A percentile compares a stretch with the other conserved stretches of the same genome.
These are phyloP conservation scores for Ctena decussata DNA, from an alignment of 2,888 invertebrate genomes.

Conservation along the genomic window DNA sequence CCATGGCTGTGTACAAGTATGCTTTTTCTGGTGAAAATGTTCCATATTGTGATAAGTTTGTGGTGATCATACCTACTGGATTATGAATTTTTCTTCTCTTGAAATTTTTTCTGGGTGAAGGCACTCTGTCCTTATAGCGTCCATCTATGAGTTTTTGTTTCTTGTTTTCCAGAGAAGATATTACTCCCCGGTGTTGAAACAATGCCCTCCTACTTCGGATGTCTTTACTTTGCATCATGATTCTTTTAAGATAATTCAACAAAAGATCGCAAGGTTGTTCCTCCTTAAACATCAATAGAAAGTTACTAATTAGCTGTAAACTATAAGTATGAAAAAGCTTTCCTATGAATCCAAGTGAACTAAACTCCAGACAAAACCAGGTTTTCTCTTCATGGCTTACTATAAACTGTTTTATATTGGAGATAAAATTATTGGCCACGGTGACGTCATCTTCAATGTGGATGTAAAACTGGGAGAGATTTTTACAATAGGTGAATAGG, in stretches of 20 bases:
- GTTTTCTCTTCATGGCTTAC: constrained; percentile 3
- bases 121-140: constrained; percentile 11
- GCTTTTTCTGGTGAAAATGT: constrained; percentile 18
- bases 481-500: constrained; percentile 80
- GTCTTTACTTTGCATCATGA: constrained; percentile 35
- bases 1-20: neutral
- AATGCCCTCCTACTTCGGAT: constrained; percentile 25
- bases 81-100: constrained; percentile 8
- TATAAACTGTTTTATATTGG: constrained; percentile 73
- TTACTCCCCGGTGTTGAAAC: constrained; percentile 53
- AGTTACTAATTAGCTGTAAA: constrained; percentile 36
- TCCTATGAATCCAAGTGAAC: constrained; percentile 58
- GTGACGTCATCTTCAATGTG: constrained; percentile 86
- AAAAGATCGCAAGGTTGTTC: constrained; percentile 52
- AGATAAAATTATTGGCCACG: constrained; percentile 78
- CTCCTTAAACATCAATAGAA: constrained; percentile 44
- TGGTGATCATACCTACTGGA: constrained; percentile 18
- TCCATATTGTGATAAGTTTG: constrained; percentile 13
- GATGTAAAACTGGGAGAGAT: constrained; percentile 83
- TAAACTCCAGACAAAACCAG: constrained; percentile 58
- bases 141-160: constrained; percentile 24
- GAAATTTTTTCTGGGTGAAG: neutral
- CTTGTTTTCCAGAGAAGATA: constrained; percentile 47
- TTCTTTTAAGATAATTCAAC: constrained; percentile 31
- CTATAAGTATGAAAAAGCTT: constrained; percentile 53